phyloP scores from a whole-genome alignment of 2,888 invertebrate species.

The Campoplex capitator region DNA sequence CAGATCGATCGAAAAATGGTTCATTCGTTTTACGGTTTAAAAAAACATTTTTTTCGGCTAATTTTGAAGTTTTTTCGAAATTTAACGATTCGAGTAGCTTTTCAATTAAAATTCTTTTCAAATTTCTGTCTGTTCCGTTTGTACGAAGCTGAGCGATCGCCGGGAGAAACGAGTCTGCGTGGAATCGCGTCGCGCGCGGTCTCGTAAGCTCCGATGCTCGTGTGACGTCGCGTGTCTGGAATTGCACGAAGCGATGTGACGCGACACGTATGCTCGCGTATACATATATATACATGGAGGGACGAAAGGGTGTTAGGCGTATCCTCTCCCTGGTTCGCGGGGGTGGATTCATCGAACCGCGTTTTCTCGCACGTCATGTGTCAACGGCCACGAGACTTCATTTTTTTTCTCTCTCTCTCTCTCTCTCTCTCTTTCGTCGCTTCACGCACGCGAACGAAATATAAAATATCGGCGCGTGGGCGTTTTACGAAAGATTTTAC shows the following conservation, averaged over 20 bases:
- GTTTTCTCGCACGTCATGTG: constrained; percentile 34
- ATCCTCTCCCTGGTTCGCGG: constrained; percentile 25
- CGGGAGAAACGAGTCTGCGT: not conserved
- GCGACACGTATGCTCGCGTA: not conserved
- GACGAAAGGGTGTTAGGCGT: constrained; percentile 43
- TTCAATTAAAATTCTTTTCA: no score
- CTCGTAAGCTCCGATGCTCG: not conserved
- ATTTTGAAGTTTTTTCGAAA: no score
- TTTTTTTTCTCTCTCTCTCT: not conserved
- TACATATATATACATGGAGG: not conserved
- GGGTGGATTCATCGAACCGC: constrained; percentile 26
- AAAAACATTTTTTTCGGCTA: no score
- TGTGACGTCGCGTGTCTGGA: constrained; percentile 58
- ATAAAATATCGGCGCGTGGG: no score
- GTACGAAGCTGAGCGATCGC: no score
- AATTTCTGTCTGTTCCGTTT: no score
- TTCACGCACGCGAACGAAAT: no score
- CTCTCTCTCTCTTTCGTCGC: no score
- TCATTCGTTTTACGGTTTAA: no score
- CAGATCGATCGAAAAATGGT: no score
- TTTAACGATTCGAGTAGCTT: no score
- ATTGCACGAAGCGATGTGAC: constrained; percentile 42
- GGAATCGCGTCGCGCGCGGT: not conserved
- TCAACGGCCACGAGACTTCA: constrained; percentile 52
- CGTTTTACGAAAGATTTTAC: no score